These are phyloP conservation scores for Ypsolopha sequella DNA, from an alignment of 2,888 invertebrate species.

Conservation along the genomic window DNA sequence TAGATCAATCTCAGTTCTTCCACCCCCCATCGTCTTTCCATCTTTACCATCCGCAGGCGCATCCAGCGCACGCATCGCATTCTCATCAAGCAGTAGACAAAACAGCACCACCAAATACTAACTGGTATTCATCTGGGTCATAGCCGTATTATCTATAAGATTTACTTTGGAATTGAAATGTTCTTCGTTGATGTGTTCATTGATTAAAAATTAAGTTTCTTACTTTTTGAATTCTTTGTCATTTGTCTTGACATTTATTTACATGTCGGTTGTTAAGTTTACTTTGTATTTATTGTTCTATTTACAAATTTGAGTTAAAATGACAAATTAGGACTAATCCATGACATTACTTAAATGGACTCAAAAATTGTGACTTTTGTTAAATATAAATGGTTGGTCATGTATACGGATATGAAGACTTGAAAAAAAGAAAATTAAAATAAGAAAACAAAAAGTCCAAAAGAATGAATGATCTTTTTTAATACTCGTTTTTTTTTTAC, in stretches of 20 bases:
- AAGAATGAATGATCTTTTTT: background rate
- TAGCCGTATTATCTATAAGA: conserved; percentile 55
- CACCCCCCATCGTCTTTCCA: conserved; percentile 85
- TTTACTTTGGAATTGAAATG: background rate
- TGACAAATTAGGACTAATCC: background rate
- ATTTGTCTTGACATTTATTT: background rate
- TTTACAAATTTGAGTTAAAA: background rate
- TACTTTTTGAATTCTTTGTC: background rate
- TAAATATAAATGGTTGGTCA: background rate
- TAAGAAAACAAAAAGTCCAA: conserved; percentile 1
- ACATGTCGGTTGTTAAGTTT: background rate
- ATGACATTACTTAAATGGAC: no score
- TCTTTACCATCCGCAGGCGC: conserved; percentile 82
- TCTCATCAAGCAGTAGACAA: conserved; percentile 65
- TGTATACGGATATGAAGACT: conserved; percentile 2
- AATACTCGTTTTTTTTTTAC: background rate
- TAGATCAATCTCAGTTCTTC: conserved; percentile 90
- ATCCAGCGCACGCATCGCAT: conserved; percentile 49
- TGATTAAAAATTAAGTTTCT: background rate
- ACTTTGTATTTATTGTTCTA: background rate
- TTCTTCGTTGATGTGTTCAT: background rate
- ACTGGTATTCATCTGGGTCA: conserved; percentile 85
- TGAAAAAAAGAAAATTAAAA: background rate
- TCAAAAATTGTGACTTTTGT: background rate
- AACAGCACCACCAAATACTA: conserved; percentile 76